phyloP scores from a whole-genome alignment of 2,888 invertebrate genomes.

The Lissocephala sabroskyi region DNA sequence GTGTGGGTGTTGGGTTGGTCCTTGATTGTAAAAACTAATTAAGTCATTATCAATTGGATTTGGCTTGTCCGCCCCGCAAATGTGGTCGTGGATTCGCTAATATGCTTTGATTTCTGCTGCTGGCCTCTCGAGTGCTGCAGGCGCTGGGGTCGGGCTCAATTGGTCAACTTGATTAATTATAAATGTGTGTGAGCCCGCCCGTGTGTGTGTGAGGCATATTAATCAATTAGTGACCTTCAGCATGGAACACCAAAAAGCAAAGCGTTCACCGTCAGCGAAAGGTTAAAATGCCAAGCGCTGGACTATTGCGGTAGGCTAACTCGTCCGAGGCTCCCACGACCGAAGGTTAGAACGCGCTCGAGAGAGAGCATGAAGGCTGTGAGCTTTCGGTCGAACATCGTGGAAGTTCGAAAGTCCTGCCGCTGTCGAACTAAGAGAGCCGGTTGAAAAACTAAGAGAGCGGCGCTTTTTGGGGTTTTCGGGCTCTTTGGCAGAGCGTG shows the following conservation, averaged over 20 bases:
- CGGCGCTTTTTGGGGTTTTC: not conserved
- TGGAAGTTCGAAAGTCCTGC: constrained; percentile 35
- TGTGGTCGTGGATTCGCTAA: too few species aligned
- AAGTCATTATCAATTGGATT: constrained; percentile 54
- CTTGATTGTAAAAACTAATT: constrained; percentile 47
- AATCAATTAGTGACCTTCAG: constrained; percentile 62
- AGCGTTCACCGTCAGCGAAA: constrained; percentile 32
- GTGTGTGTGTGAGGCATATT: too few species aligned
- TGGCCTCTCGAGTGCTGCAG: not conserved
- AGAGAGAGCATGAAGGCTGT: constrained; percentile 3
- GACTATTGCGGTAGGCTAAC: not conserved
- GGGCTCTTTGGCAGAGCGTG: constrained; percentile 18
- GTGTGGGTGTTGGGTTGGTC: constrained; percentile 11
- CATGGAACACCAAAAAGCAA: not conserved
- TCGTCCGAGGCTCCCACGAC: not conserved
- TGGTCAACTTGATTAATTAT: constrained; percentile 7
- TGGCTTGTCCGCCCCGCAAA: too few species aligned
- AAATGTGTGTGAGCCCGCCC: too few species aligned
- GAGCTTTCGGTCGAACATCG: constrained; percentile 12
- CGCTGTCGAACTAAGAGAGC: not conserved
- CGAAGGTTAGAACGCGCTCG: not conserved
- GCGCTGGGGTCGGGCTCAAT: not conserved
- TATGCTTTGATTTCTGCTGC: not conserved
- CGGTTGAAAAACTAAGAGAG: constrained; percentile 28
- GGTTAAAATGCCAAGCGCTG: constrained; percentile 50